These are phyloP conservation scores for Patagioenas fasciata DNA, from an alignment of 2,113 vertebrate genomes.

Conservation along the genomic window DNA sequence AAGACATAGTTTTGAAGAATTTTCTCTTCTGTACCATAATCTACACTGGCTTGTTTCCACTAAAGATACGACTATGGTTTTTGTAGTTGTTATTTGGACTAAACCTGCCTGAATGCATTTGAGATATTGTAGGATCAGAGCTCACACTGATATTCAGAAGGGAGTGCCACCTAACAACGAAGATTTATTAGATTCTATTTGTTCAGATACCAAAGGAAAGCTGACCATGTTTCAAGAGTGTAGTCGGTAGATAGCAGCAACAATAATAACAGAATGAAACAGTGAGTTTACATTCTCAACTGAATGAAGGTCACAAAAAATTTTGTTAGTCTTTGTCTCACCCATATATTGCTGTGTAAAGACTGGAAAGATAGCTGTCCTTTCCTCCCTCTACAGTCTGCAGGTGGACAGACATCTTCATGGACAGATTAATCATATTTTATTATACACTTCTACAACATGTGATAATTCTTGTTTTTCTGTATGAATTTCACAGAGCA, in stretches of 20 bases:
- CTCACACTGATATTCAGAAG: not conserved
- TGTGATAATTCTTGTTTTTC: not conserved
- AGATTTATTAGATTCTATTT: not conserved
- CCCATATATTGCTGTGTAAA: not conserved
- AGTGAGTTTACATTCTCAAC: not conserved
- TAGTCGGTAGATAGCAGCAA: not conserved
- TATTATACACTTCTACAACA: not conserved
- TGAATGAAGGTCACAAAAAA: not conserved
- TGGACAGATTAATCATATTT: not conserved
- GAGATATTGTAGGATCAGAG: not conserved
- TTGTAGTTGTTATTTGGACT: rapidly evolving
- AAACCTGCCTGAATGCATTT: not conserved
- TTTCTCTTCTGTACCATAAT: not conserved
- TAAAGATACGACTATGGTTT: not conserved
- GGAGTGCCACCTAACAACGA: not conserved
- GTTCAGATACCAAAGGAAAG: not conserved
- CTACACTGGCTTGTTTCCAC: not conserved
- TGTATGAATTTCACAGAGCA: not conserved
- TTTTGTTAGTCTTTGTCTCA: not conserved
- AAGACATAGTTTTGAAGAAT: not conserved
- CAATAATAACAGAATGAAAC: not conserved
- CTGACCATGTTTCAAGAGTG: not conserved
- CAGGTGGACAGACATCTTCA: not conserved
- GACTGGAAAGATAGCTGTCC: rapidly evolving
- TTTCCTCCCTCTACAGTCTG: not conserved